Evolutionary conservation across 2,888 invertebrate genomes (phyloP).

Genomic region (Ichneumon xanthorius): DNA sequence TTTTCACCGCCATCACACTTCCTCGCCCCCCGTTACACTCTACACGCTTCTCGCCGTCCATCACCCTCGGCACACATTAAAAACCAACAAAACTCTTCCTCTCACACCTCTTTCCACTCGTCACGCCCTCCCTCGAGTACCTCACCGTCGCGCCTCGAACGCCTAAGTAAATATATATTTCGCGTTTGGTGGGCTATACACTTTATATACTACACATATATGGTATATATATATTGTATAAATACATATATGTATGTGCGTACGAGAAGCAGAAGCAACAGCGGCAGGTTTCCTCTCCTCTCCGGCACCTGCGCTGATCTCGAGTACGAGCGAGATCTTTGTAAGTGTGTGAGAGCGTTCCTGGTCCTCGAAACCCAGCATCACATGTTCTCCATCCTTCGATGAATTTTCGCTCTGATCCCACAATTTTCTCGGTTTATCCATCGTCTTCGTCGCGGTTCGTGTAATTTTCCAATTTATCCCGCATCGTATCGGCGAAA

Average conservation of each 20-base stretch:
- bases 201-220: neutral
- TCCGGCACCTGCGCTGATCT: constrained; percentile 38
- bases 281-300: constrained; percentile 46
- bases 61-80: constrained; percentile 63
- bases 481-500: neutral
- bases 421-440: constrained; percentile 1
- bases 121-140: constrained; percentile 54
- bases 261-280: constrained; percentile 11
- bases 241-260: neutral
- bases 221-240: neutral
- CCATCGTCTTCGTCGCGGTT: neutral
- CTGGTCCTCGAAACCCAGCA: constrained; percentile 2
- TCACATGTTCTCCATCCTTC: constrained; percentile 5
- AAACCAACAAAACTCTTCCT: constrained; percentile 66
- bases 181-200: constrained; percentile 51
- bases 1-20: constrained; percentile 34
- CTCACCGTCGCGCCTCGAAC: constrained; percentile 47
- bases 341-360: neutral
- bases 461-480: neutral
- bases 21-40: constrained; percentile 22
- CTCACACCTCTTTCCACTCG: constrained; percentile 51
- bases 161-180: constrained; percentile 64
- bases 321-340: constrained; percentile 18
- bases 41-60: constrained; percentile 28
- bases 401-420: constrained; percentile 18